Evolutionary conservation across 2,113 vertebrate species (phyloP).

Genomic region (Egretta garzetta): DNA sequence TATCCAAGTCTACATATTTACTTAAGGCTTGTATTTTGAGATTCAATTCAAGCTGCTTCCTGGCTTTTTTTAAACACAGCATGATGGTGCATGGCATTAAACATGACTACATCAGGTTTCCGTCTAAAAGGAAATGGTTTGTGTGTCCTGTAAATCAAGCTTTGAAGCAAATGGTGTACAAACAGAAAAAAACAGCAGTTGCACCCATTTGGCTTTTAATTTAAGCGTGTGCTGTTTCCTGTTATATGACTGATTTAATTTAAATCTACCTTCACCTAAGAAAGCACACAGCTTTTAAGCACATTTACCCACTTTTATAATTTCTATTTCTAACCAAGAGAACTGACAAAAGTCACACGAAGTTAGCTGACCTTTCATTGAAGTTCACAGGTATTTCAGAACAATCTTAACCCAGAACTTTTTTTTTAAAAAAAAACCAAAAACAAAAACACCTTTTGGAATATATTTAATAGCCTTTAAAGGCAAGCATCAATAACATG

Average conservation of each 20-base stretch:
- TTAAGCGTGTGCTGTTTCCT: not conserved
- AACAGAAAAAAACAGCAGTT: not conserved
- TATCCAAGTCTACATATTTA: conserved; percentile 21
- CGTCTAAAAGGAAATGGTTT: conserved; percentile 42
- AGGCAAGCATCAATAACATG: not conserved
- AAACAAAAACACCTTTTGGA: not conserved
- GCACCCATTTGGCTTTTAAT: not conserved
- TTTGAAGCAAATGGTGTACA: not conserved
- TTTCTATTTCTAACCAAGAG: not conserved
- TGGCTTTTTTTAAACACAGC: conserved; percentile 50
- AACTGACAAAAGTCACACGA: not conserved
- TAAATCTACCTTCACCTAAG: not conserved
- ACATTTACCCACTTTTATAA: not conserved
- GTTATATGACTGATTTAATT: not conserved
- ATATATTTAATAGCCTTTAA: not conserved
- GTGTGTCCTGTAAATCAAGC: conserved; percentile 9
- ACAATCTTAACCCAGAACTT: not conserved
- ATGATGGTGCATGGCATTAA: not conserved
- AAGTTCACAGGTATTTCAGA: not conserved
- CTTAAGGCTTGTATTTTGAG: conserved; percentile 44
- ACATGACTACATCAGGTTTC: conserved; percentile 10
- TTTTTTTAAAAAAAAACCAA: not conserved
- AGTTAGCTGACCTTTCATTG: not conserved
- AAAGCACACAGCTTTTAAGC: not conserved
- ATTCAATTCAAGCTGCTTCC: conserved; percentile 63